Evolutionary conservation across 2,888 invertebrate species (phyloP).

Genomic region (Chorisops tibialis): DNA sequence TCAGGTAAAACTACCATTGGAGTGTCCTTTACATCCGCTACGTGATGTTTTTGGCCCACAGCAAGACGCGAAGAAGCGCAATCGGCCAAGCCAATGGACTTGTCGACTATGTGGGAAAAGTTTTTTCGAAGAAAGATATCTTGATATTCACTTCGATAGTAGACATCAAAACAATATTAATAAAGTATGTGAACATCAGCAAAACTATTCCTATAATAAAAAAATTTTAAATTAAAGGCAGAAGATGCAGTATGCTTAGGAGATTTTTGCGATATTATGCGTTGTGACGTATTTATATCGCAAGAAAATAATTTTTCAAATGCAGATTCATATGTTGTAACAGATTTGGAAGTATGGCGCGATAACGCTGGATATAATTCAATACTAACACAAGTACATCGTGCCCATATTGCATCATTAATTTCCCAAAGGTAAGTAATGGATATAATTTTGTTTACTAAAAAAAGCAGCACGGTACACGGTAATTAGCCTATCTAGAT

Average conservation of each 20-base stretch:
- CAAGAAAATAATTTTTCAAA: conserved; percentile 63
- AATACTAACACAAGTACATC: conserved; percentile 32
- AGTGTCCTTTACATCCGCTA: conserved; percentile 85
- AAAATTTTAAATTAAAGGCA: conserved; percentile 57
- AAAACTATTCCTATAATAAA: too few species aligned
- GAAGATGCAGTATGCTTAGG: conserved; percentile 91
- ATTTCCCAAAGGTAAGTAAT: conserved; percentile 44
- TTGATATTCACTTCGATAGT: conserved; percentile 86
- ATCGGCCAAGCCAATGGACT: conserved; percentile 84
- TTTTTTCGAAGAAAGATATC: conserved; percentile 82
- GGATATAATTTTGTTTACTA: too few species aligned
- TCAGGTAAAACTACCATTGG: conserved; percentile 74
- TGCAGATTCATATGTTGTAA: conserved; percentile 65
- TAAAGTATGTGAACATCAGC: conserved; percentile 58
- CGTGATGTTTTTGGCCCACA: conserved; percentile 86
- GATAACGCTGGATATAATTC: conserved; percentile 49
- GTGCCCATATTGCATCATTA: conserved; percentile 50
- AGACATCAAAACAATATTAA: conserved; percentile 81
- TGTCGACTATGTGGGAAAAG: conserved; percentile 89
- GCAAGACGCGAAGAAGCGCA: conserved; percentile 79
- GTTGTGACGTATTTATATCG: conserved; percentile 82
- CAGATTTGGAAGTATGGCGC: conserved; percentile 82
- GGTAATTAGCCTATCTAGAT: too few species aligned
- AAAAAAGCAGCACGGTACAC: too few species aligned
- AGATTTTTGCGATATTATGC: conserved; percentile 93